Conservation (phyloP, 2,113 vertebrate genomes). For the Mus pahari region DNA sequence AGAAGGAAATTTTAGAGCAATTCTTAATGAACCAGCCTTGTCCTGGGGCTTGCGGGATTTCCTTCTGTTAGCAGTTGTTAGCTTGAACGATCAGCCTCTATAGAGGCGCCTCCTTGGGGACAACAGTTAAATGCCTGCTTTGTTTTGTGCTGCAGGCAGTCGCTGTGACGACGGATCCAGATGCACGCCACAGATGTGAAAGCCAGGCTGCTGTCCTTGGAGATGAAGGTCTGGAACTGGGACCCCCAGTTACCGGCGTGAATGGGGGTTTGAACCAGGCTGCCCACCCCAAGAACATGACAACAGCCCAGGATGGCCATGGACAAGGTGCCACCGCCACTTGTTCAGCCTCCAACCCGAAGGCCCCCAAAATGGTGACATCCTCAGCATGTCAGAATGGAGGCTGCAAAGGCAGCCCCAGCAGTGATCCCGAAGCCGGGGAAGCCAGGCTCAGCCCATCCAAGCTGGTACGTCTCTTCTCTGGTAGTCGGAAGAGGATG, state of each 20-base stretch:
- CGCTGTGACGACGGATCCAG: neutral
- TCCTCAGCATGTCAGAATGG: constrained; percentile 84
- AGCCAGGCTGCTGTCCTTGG: neutral
- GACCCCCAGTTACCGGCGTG: constrained; percentile 61
- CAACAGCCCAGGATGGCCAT: constrained; percentile 84
- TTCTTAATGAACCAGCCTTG: neutral
- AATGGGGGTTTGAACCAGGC: constrained; percentile 80
- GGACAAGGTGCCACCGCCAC: constrained; percentile 76
- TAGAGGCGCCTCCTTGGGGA: neutral
- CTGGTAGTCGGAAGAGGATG: constrained; percentile 87
- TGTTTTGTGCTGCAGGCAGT: constrained; percentile 62
- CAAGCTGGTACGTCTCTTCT: constrained; percentile 92
- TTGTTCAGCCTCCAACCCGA: constrained; percentile 81
- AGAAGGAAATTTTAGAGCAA: neutral
- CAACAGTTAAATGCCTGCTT: constrained; percentile 74
- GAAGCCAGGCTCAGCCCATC: constrained; percentile 89
- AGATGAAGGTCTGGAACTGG: neutral
- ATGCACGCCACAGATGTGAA: neutral
- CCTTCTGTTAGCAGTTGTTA: neutral
- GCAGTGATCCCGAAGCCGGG: constrained; percentile 81
- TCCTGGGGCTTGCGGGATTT: accelerated
- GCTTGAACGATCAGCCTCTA: neutral
- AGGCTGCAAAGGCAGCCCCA: constrained; percentile 73
- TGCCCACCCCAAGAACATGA: constrained; percentile 84
- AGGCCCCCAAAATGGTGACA: constrained; percentile 85